Percentiles rank a stretch among this genome's conserved stretches.
Evolutionary conservation across 2,888 invertebrate genomes (phyloP).

Genomic region (Sminthurides aquaticus): DNA sequence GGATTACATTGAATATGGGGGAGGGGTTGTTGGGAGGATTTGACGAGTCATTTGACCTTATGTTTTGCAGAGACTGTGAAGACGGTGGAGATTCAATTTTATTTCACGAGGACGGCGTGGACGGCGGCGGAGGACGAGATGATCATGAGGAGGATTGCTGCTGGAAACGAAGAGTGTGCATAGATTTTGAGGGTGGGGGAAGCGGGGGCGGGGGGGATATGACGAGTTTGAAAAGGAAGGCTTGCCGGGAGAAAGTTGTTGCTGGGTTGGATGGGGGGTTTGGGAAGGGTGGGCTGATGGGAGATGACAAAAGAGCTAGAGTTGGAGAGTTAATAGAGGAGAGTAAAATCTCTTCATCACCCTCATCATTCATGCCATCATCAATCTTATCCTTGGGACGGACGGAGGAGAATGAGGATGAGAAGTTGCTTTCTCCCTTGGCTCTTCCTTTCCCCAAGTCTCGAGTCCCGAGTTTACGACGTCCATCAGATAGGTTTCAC

Average conservation of each 20-base stretch:
- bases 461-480: not conserved
- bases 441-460: conserved; percentile 5
- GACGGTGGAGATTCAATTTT: conserved; percentile 21
- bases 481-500: conserved; percentile 15
- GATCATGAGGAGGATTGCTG: conserved; percentile 6
- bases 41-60: not conserved
- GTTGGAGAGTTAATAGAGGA: not conserved
- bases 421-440: not conserved
- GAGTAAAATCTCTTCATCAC: conserved; percentile 5
- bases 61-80: conserved; percentile 19
- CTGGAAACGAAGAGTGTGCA: not conserved
- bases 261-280: not conserved
- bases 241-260: not conserved
- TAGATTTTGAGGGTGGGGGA: not conserved
- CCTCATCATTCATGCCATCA: conserved; percentile 6
- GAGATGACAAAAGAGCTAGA: conserved; percentile 1
- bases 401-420: not conserved
- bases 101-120: conserved; percentile 11
- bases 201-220: not conserved
- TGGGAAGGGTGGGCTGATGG: not conserved
- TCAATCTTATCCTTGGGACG: conserved; percentile 2
- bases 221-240: not conserved
- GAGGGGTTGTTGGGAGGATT: not conserved
- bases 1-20: too few species aligned
- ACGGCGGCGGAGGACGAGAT: not conserved